Conservation (phyloP, 2,113 vertebrate species). For the Phoenicopterus ruber region DNA sequence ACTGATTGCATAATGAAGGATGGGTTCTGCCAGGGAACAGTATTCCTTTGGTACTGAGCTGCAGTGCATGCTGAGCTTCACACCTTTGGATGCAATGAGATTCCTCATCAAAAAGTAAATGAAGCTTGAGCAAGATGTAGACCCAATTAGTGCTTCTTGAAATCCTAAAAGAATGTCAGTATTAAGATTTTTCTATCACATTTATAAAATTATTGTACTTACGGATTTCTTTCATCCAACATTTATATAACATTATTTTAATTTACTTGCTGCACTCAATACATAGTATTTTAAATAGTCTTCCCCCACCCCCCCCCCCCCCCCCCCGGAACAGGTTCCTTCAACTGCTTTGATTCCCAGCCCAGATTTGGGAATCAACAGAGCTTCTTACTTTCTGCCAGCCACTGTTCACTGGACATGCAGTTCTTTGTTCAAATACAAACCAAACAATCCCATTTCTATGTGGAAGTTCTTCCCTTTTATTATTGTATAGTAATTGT, state of each 20-base stretch:
- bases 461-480: neutral
- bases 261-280: neutral
- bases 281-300: neutral
- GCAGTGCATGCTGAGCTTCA: neutral
- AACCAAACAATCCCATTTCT: neutral
- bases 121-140: neutral
- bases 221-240: neutral
- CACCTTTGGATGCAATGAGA: neutral
- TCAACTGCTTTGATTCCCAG: neutral
- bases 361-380: neutral
- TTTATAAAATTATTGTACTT: neutral
- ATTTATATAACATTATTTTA: neutral
- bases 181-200: neutral
- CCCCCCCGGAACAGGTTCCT: neutral
- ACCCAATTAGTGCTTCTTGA: neutral
- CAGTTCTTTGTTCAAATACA: neutral
- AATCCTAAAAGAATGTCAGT: neutral
- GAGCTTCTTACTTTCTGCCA: neutral
- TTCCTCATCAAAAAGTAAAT: neutral
- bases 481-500: neutral
- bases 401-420: neutral
- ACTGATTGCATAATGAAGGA: neutral
- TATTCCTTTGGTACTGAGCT: neutral
- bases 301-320: no score
- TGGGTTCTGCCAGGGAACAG: neutral